phyloP scores from a whole-genome alignment of 2,797 vertebrate species.

The Fratercula arctica region DNA sequence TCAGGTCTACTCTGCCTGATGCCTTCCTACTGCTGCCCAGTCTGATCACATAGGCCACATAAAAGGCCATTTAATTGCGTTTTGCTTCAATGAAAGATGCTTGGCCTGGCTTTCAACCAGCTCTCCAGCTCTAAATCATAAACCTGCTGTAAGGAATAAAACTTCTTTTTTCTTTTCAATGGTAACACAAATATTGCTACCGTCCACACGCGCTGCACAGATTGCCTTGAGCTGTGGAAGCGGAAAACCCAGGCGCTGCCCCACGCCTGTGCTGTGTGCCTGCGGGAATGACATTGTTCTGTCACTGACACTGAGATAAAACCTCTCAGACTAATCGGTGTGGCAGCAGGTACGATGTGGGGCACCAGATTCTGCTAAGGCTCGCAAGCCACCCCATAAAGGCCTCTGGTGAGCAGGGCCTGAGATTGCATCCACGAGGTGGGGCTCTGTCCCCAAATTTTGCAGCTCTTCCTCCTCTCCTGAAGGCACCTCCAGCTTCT shows the following conservation, averaged over 20 bases:
- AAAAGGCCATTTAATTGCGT: neutral
- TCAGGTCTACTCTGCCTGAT: neutral
- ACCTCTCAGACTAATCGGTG: neutral
- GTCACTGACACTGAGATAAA: neutral
- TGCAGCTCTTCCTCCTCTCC: neutral
- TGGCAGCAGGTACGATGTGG: neutral
- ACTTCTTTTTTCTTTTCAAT: neutral
- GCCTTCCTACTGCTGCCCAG: neutral
- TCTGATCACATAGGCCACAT: too few species aligned
- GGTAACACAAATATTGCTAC: neutral
- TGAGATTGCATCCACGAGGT: neutral
- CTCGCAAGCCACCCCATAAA: neutral
- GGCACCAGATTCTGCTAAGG: neutral
- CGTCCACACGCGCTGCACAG: neutral
- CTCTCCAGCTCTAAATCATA: neutral
- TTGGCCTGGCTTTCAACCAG: neutral
- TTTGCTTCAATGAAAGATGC: neutral
- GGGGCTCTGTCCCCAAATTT: neutral
- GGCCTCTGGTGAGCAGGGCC: neutral
- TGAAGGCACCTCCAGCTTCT: neutral
- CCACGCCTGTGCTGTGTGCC: accelerated
- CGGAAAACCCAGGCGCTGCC: neutral
- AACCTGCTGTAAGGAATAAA: neutral
- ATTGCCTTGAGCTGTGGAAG: neutral
- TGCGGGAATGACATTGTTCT: accelerated